phyloP scores from a whole-genome alignment of 2,888 invertebrate genomes.

The Drosophila hamatofila region DNA sequence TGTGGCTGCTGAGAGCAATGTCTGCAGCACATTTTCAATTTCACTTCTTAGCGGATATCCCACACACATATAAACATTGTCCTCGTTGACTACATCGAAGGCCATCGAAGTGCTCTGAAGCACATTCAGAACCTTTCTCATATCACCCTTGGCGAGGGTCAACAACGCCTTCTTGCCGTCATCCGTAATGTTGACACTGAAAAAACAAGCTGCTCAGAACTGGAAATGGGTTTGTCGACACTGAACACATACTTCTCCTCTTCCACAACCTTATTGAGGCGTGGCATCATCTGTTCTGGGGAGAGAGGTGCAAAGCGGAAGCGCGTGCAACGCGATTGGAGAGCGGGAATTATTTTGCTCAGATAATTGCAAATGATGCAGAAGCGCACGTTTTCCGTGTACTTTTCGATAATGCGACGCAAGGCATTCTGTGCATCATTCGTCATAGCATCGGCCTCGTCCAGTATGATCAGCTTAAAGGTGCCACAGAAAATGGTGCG shows the following conservation, averaged over 20 bases:
- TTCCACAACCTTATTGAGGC: slow-evolving; percentile 93
- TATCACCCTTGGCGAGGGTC: slow-evolving; percentile 97
- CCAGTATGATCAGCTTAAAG: slow-evolving; percentile 97
- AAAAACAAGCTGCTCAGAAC: not conserved
- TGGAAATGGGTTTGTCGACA: not conserved
- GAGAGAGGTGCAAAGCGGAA: slow-evolving; percentile 97
- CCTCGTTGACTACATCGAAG: slow-evolving; percentile 94
- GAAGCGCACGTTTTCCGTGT: slow-evolving; percentile 98
- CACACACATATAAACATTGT: slow-evolving; percentile 96
- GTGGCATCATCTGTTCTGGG: slow-evolving; percentile 94
- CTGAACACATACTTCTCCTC: slow-evolving; percentile 90
- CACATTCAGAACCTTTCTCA: slow-evolving; percentile 98
- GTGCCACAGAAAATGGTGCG: slow-evolving; percentile 97
- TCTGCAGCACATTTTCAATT: slow-evolving; percentile 94
- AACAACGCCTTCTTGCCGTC: slow-evolving; percentile 96
- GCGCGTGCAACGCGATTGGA: slow-evolving; percentile 98
- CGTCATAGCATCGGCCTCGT: slow-evolving; percentile 99
- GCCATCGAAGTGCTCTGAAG: slow-evolving; percentile 98
- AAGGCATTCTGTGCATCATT: slow-evolving; percentile 99
- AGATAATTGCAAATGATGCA: slow-evolving; percentile 99
- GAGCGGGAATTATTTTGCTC: slow-evolving; percentile 98
- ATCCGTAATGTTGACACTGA: slow-evolving; percentile 92
- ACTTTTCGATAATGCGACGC: slow-evolving; percentile 98
- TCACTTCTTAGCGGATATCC: slow-evolving; percentile 97
- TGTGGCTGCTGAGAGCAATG: slow-evolving; percentile 87